A percentile compares a stretch with the other conserved stretches of the same genome.
Conservation (phyloP, 37 sponge, comb jelly and placozoan species). For the Mnemiopsis leidyi region DNA sequence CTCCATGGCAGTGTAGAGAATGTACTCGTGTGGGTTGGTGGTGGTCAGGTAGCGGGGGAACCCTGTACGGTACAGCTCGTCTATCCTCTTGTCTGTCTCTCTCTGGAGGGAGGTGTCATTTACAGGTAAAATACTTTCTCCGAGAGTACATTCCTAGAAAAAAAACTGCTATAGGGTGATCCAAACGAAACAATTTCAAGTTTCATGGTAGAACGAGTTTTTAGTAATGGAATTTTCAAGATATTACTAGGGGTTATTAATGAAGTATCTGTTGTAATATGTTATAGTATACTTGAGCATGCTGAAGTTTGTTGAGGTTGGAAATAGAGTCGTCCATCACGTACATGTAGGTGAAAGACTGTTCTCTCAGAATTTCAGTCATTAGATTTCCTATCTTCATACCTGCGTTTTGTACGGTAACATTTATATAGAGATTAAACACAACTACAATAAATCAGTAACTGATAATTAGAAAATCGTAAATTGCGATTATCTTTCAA, state of each 20-base stretch:
- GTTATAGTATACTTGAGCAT: background rate
- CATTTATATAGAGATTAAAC: background rate
- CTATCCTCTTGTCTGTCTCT: constrained; percentile 14
- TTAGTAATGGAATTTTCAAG: no score
- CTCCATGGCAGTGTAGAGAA: constrained; percentile 36
- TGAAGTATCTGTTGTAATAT: no score
- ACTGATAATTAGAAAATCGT: no score
- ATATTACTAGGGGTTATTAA: no score
- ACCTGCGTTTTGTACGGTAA: background rate
- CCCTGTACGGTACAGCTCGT: constrained; percentile 4
- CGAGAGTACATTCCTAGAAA: no score
- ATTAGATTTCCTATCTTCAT: constrained; percentile 26
- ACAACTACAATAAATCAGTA: no score
- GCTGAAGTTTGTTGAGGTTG: constrained; percentile 1
- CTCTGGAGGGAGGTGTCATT: background rate
- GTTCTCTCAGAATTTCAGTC: constrained; percentile 10
- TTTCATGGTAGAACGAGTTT: no score
- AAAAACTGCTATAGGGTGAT: no score
- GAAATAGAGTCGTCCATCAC: background rate
- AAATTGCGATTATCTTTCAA: no score
- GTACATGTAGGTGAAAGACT: constrained; percentile 36
- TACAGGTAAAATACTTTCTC: no score
- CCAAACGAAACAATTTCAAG: no score
- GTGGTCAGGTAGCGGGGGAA: constrained; percentile 1
- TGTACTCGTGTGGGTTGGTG: constrained; percentile 22